Evolutionary conservation across 1,140 invertebrate species (phyloP), one percentile per base, ranked within the genome.

Genomic region (Drosophila lini): DNA sequence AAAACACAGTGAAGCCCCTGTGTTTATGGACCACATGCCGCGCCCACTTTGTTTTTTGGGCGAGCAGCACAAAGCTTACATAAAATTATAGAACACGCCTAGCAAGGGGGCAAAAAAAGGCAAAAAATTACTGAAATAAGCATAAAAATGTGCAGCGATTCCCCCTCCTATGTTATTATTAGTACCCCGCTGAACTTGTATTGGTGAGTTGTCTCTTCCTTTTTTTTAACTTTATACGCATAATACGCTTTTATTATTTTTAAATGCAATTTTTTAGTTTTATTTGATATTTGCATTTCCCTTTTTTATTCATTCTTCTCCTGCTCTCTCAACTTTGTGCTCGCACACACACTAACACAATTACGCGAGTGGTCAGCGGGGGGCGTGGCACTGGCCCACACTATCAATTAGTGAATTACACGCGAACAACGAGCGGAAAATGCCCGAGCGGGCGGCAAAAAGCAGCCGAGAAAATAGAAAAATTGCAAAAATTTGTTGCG

Each of bases 341-440:
- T 40, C 42, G 25, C 45, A 31, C 47, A 16, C 28, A 45, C 67
- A 89, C 84, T 89, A 89, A 88, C 84, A 89, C 84, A 89, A 88
- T 81, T 83, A 78, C 74, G 68, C 80, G 44, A 70, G 56, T 61
- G 74, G 74, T 69, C 57, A 70, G 58, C 52, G 53, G 38, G 45
- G 36, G 59, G 36, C 38, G 64, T 19, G 65, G 53, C 53, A 45
- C 16, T 32, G 52, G 74, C 83, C 82, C 84, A 89, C 84, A 89
- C 84, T 89, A 89, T 89, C 84, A 89, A 89, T 89, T 89, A 89
- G 84, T 84, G 60, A 89, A 89, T 89, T 84, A 89, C 84, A 89
- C 71, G 84, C 78, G 67, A 84, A 89, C 78, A 88, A 83, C 83
- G 76, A 80, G 83, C 71, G 80, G 65, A 86, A 86, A 88, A 80